A percentile compares a stretch with the other conserved stretches of the same genome.
Evolutionary conservation across 2,797 vertebrate genomes (phyloP).

Genomic region (Alcedo atthis): DNA sequence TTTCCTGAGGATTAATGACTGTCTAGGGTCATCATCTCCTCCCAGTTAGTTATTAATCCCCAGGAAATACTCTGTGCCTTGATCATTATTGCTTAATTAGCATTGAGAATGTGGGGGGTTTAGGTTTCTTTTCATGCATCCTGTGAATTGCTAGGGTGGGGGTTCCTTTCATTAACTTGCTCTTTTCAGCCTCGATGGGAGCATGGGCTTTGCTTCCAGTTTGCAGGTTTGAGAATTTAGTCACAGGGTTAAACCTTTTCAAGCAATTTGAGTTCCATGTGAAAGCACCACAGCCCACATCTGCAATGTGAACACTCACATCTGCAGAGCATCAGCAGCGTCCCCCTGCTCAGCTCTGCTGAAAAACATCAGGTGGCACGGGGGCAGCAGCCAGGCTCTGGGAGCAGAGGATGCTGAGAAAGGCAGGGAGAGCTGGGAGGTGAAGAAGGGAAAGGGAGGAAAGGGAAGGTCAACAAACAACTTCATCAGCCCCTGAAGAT

Average conservation of each 20-base stretch:
- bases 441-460: not conserved
- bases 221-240: slow-evolving; percentile 56
- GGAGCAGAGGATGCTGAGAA: slow-evolving; percentile 10
- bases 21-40: slow-evolving; percentile 81
- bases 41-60: slow-evolving; percentile 79
- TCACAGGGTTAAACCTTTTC: slow-evolving; percentile 63
- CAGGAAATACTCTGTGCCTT: slow-evolving; percentile 80
- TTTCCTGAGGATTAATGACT: slow-evolving; percentile 83
- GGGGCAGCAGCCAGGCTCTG: not conserved
- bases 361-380: not conserved
- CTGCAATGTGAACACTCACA: slow-evolving; percentile 44
- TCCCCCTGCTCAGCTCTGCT: not conserved
- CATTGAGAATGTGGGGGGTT: slow-evolving; percentile 71
- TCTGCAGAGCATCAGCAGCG: slow-evolving; percentile 64
- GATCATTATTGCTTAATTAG: slow-evolving; percentile 78
- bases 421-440: not conserved
- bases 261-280: slow-evolving; percentile 50
- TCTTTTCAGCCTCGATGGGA: slow-evolving; percentile 56
- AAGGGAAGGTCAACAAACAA: not conserved
- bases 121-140: slow-evolving; percentile 72
- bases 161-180: slow-evolving; percentile 69
- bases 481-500: not conserved
- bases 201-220: slow-evolving; percentile 34
- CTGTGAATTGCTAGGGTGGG: slow-evolving; percentile 54
- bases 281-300: slow-evolving; percentile 59